Evolutionary conservation across 2,113 vertebrate genomes (phyloP).

Genomic region (Prionailurus bengalensis): DNA sequence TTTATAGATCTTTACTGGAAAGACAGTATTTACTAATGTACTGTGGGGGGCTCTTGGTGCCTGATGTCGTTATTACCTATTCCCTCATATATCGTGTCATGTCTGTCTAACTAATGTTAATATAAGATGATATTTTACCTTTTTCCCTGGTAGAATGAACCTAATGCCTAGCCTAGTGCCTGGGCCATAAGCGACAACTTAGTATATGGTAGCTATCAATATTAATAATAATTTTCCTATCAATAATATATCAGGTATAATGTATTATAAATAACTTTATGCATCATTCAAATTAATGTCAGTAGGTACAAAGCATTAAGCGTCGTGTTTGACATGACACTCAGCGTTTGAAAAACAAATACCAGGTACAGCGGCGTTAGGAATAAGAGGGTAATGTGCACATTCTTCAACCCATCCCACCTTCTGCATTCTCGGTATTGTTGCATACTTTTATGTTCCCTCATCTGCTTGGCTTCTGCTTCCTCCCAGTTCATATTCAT

Average conservation of each 20-base stretch:
- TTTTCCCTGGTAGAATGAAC: not conserved
- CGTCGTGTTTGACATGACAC: not conserved
- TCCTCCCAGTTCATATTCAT: not conserved
- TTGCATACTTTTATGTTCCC: not conserved
- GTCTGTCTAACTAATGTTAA: not conserved
- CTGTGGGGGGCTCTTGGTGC: not conserved
- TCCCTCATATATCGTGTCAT: not conserved
- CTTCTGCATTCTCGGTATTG: not conserved
- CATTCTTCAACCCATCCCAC: accelerated
- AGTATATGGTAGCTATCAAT: not conserved
- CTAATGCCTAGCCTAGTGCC: not conserved
- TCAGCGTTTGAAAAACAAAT: not conserved
- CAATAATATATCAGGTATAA: not conserved
- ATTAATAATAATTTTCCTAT: not conserved
- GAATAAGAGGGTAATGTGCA: accelerated
- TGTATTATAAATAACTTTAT: not conserved
- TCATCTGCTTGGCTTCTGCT: not conserved
- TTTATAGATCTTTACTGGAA: not conserved
- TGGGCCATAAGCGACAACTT: not conserved
- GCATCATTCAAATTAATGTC: not conserved
- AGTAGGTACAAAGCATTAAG: not conserved
- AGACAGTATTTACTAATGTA: not conserved
- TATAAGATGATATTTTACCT: not conserved
- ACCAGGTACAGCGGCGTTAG: not conserved
- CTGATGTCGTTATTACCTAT: not conserved